phyloP scores from a whole-genome alignment of 2,888 invertebrate species.

The Sarcophaga subvicina region DNA sequence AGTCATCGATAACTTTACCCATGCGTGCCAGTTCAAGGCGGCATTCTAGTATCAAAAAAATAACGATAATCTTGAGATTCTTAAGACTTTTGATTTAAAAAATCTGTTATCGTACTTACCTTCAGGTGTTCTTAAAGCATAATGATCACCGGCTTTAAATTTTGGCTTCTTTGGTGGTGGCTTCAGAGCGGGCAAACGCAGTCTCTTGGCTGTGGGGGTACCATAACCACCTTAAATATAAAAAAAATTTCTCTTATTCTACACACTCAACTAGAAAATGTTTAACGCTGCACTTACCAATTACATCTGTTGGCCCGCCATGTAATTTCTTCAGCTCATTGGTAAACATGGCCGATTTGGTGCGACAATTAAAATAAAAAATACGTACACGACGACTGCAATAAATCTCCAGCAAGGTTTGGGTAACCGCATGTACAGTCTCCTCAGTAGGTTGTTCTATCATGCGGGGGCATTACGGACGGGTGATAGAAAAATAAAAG shows the following conservation, averaged over 20 bases:
- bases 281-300: slow-evolving; percentile 71
- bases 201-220: slow-evolving; percentile 74
- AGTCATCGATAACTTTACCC: slow-evolving; percentile 78
- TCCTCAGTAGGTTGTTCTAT: slow-evolving; percentile 78
- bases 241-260: slow-evolving; percentile 3
- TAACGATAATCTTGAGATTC: too few relatives aligned
- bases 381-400: slow-evolving; percentile 76
- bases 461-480: too few relatives aligned
- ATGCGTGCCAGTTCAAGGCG: slow-evolving; percentile 79
- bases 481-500: background rate
- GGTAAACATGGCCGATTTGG: slow-evolving; percentile 76
- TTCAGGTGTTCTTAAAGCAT: slow-evolving; percentile 77
- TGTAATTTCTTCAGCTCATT: slow-evolving; percentile 76
- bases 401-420: slow-evolving; percentile 77
- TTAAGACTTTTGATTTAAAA: too few relatives aligned
- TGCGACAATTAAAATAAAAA: slow-evolving; percentile 78
- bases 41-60: slow-evolving; percentile 72
- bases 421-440: slow-evolving; percentile 77
- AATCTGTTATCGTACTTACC: slow-evolving; percentile 71
- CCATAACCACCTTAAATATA: slow-evolving; percentile 72
- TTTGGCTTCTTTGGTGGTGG: slow-evolving; percentile 66
- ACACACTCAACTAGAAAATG: background rate
- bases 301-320: slow-evolving; percentile 77
- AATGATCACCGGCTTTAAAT: slow-evolving; percentile 79
- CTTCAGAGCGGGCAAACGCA: slow-evolving; percentile 73